Evolutionary conservation across 92 coral and sea anemone genomes (phyloP), one percentile per base, ranked within the genome.

Genomic region (Paramuricea clavata): DNA sequence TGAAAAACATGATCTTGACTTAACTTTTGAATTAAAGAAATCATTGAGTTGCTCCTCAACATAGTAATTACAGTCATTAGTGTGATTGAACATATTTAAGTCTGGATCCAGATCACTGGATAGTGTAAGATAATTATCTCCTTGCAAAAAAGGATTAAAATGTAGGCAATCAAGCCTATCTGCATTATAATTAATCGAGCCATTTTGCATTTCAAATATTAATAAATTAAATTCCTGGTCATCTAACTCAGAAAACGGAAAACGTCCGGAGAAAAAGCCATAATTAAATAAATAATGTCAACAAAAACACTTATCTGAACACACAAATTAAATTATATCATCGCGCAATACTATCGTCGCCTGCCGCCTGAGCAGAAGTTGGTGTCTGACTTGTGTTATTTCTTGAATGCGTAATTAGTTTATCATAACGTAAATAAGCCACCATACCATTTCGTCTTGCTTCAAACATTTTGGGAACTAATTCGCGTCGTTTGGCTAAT

Each of bases 371-470:
- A 50, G 12, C 59, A 50, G 59, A 50, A 16, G 59, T 13, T 50
- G 11, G 11, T 16, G 19, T 27, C 21, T 27, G 70, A 30, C 34
- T 62, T 62, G 13, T 19, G 21, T 25, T 62, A 62, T 25, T 27
- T 27, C 34, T 62, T 62, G 33, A 62, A 30, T 62, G 31, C 70
- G 35, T 25, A 62, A 88, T 72, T 7, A 91, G 81, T 68, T 87
- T 91, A 85, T 91, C 87, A 72, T 67, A 83, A 15, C 91, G 78
- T 16, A 84, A 61, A 42, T 49, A 83, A 15, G 89, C 93, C 32
- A 33, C 79, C 54, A 50, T 84, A 1, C 86, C 83, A 26, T 69
- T 82, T 52, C 79, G 41, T 34, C 89, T 27, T 25, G 74, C 94
- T 44, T 85, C 89, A 22, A 76, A 52, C 87, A 91, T 69, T 57